Base-by-base conservation (phyloP, 2,113 vertebrate species). In the Oncorhynchus gorbuscha region DNA sequence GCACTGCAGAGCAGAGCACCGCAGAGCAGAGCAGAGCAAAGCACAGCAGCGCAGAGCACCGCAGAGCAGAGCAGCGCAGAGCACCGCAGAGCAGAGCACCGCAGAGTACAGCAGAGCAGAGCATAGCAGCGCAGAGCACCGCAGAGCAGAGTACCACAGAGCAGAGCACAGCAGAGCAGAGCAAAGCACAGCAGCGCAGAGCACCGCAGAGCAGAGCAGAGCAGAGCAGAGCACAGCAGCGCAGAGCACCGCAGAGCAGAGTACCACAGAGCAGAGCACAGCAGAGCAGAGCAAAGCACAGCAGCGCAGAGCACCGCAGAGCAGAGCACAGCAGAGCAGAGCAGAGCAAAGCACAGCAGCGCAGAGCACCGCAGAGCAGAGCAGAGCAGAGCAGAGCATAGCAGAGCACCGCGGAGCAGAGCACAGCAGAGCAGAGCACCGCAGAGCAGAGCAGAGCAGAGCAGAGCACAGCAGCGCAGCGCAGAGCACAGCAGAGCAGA, bases 1-100 rank as follows among this genome's bases (percentile, higher is more conserved):
- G 35, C 35, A 39, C 5, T 9, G 39, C 39, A 45, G 8, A 26
- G 62, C 26, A n/a, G 13, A 5, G 24, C 3, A 6, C 13, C 26
- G 82, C 76, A 4, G 89, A 61, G 6, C 26, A 28, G 0, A 83
- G 93, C 69, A 76, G 3, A 18, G 8, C 3, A 6, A 0, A 49
- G 82, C 76, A 4, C 88, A 61, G 6, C 26, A 28, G 91, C 83
- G 93, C 91, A 94, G 94, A 93, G 94, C 69, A 76, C 3, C n/a
- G n/a, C n/a, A n/a, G n/a, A n/a, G n/a, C n/a, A n/a, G n/a, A 55
- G 8, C 3, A 6, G 3, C 49, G 81, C 75, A 4, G 89, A 61
- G 6, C 26, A 28, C 26, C 2, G 93, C 91, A 94, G 94, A 93
- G 94, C 69, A 76, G 8, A 55, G 8, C 3, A 6, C 13, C 49